phyloP scores from a whole-genome alignment of 2,797 vertebrate genomes.

The Vireo griseus region DNA sequence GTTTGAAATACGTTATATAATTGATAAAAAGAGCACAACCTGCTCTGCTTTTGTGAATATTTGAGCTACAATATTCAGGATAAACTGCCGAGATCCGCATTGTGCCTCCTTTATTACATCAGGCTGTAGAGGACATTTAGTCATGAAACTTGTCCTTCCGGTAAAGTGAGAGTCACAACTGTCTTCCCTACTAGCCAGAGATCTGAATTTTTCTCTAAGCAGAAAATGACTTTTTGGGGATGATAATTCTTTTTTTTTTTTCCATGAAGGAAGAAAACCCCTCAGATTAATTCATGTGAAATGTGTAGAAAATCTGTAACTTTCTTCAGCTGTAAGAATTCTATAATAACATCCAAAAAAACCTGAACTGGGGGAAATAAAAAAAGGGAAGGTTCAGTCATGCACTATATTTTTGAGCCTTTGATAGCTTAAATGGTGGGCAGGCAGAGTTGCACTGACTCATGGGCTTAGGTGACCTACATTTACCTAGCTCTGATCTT shows the following conservation, averaged over 20 bases:
- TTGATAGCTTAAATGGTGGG: slow-evolving; percentile 28
- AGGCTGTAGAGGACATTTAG: neutral
- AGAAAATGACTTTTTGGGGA: neutral
- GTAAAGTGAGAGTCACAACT: neutral
- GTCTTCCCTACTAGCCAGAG: neutral
- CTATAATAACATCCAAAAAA: neutral
- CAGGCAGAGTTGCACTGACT: slow-evolving; percentile 34
- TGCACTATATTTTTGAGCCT: neutral
- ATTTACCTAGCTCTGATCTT: slow-evolving; percentile 56
- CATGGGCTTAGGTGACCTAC: slow-evolving; percentile 50
- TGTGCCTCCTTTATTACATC: neutral
- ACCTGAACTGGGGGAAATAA: accelerated
- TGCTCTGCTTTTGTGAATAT: neutral
- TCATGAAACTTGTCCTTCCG: neutral
- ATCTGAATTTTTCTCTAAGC: neutral
- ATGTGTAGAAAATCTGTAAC: neutral
- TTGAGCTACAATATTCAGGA: neutral
- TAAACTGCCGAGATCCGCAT: neutral
- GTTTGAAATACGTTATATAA: neutral
- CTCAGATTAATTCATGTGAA: neutral
- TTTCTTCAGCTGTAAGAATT: neutral
- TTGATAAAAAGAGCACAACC: neutral
- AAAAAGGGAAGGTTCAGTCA: neutral
- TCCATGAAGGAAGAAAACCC: neutral
- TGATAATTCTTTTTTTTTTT: neutral